These are phyloP conservation scores for Megathymus violae DNA, from an alignment of 1,140 invertebrate species.

Conservation along the genomic window DNA sequence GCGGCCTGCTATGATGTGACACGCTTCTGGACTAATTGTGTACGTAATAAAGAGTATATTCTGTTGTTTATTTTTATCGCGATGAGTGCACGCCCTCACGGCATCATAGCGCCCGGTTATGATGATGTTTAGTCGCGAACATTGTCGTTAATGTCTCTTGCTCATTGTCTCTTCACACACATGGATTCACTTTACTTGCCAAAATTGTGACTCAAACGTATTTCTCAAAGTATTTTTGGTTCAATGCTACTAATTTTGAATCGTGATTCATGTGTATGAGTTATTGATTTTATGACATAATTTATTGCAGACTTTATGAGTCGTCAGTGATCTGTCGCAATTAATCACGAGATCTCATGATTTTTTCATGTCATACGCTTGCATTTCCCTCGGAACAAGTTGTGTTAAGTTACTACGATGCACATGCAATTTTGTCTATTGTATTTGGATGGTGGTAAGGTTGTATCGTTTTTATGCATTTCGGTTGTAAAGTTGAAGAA, in stretches of 20 bases:
- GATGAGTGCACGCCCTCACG: slow-evolving; percentile 47
- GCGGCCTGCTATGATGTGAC: slow-evolving; percentile 53
- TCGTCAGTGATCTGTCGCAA: not conserved
- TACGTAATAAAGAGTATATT: slow-evolving; percentile 64
- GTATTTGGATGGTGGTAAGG: too few species aligned
- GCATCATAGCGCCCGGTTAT: slow-evolving; percentile 9
- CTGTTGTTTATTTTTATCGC: slow-evolving; percentile 61
- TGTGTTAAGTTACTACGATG: too few species aligned
- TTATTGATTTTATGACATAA: slow-evolving; percentile 23
- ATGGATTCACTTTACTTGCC: slow-evolving; percentile 56
- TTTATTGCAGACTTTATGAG: slow-evolving; percentile 11
- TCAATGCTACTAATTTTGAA: slow-evolving; percentile 49
- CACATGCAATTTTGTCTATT: too few species aligned
- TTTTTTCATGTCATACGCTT: not conserved
- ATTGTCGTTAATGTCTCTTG: slow-evolving; percentile 43
- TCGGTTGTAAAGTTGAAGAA: too few species aligned
- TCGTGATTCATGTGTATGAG: slow-evolving; percentile 48
- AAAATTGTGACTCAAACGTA: slow-evolving; percentile 68
- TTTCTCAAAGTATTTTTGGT: slow-evolving; percentile 57
- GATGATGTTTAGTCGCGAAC: slow-evolving; percentile 41
- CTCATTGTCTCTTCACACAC: slow-evolving; percentile 53
- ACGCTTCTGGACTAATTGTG: slow-evolving; percentile 72
- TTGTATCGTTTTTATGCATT: too few species aligned
- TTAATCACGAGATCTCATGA: not conserved
- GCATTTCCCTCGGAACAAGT: too few species aligned